Evolutionary conservation across 1,140 invertebrate species (phyloP).

Genomic region (Odontomachus brunneus): DNA sequence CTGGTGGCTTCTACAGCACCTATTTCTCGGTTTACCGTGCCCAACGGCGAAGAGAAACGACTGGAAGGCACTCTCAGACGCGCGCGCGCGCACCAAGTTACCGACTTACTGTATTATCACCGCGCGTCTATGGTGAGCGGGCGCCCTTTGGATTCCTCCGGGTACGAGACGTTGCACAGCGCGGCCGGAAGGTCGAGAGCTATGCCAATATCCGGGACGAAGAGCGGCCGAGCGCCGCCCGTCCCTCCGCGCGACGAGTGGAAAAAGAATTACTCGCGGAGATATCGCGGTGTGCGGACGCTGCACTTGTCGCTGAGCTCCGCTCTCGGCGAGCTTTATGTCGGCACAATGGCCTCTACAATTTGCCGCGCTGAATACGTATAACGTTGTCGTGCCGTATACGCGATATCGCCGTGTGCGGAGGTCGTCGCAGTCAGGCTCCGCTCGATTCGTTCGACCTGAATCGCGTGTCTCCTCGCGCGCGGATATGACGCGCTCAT

Average conservation of each 20-base stretch:
- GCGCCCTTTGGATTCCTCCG: constrained; percentile 44
- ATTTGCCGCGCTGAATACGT: constrained; percentile 47
- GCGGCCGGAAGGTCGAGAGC: constrained; percentile 58
- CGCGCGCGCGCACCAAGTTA: constrained; percentile 32
- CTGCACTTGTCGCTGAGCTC: background rate
- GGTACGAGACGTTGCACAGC: constrained; percentile 5
- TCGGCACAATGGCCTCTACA: constrained; percentile 40
- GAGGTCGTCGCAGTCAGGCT: background rate
- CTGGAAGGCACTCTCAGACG: constrained; percentile 16
- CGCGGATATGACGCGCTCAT: background rate
- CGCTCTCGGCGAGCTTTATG: constrained; percentile 18
- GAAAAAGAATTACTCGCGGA: constrained; percentile 21
- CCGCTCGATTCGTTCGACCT: constrained; percentile 37
- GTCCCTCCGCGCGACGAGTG: background rate
- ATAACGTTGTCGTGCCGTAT: constrained; percentile 21
- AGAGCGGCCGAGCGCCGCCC: background rate
- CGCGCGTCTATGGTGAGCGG: background rate
- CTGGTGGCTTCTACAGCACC: too few species aligned
- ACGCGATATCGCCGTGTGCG: background rate
- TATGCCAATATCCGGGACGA: constrained; percentile 71
- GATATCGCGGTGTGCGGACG: constrained; percentile 12
- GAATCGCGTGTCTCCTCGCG: constrained; percentile 6
- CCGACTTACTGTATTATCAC: constrained; percentile 51
- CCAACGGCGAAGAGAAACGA: background rate
- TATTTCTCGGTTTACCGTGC: constrained; percentile 28